Conservation (phyloP, 2,888 invertebrate genomes). For the Scaptomyza tumidula region DNA sequence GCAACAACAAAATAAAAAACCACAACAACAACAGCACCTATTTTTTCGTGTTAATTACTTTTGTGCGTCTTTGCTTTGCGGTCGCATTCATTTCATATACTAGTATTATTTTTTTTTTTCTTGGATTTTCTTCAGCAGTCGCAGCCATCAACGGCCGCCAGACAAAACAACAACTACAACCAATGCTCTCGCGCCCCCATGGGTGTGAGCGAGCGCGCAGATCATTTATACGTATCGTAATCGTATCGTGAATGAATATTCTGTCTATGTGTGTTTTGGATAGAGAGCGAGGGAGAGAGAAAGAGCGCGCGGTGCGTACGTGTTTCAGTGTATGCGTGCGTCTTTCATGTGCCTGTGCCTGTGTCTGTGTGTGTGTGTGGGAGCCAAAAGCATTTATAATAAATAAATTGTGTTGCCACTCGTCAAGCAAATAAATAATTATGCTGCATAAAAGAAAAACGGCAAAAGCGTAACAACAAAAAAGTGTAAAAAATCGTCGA, state of each 20-base stretch:
- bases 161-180: constrained; percentile 44
- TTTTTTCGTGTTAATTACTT: constrained; percentile 68
- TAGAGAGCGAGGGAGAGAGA: constrained; percentile 28
- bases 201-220: constrained; percentile 67
- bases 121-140: constrained; percentile 65
- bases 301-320: constrained; percentile 57
- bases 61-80: constrained; percentile 71
- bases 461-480: constrained; percentile 58
- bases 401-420: constrained; percentile 66
- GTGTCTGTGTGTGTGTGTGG: constrained; percentile 55
- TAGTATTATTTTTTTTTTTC: constrained; percentile 70
- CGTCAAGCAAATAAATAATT: constrained; percentile 61
- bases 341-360: constrained; percentile 37
- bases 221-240: constrained; percentile 71
- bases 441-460: constrained; percentile 54
- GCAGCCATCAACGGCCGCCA: constrained; percentile 46
- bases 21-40: constrained; percentile 46
- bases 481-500: constrained; percentile 58
- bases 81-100: constrained; percentile 70
- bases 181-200: constrained; percentile 51
- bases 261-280: constrained; percentile 61
- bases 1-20: constrained; percentile 2
- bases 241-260: constrained; percentile 76
- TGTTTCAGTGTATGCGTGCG: constrained; percentile 38
- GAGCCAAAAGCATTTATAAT: constrained; percentile 68